These are phyloP conservation scores for Alloscopus bannaensis DNA, from an alignment of 2,888 invertebrate genomes.

Conservation along the genomic window DNA sequence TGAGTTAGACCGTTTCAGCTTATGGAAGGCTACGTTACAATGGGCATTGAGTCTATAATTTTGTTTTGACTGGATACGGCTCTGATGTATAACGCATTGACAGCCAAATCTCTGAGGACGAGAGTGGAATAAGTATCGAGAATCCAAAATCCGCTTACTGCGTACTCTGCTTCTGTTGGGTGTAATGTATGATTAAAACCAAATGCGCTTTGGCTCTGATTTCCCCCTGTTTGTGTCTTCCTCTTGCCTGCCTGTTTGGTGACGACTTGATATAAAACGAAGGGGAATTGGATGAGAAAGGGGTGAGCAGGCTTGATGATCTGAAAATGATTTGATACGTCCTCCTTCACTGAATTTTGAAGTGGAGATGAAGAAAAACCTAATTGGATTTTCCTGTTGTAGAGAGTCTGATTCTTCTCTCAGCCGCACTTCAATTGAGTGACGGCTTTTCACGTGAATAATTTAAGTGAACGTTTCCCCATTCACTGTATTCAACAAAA, in stretches of 20 bases:
- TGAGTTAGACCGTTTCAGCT: too few species aligned
- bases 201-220: slow-evolving; percentile 23
- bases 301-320: slow-evolving; percentile 43
- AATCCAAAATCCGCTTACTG: too few species aligned
- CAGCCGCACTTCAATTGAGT: slow-evolving; percentile 22
- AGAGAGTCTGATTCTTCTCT: slow-evolving; percentile 12
- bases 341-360: slow-evolving; percentile 5
- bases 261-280: slow-evolving; percentile 23
- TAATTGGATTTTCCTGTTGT: slow-evolving; percentile 53
- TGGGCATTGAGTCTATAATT: too few species aligned
- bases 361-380: slow-evolving; percentile 11
- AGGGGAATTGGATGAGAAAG: slow-evolving; percentile 23
- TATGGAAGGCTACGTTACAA: too few species aligned
- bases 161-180: too few species aligned
- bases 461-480: slow-evolving; percentile 1
- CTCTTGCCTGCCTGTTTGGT: slow-evolving; percentile 7
- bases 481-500: too few species aligned
- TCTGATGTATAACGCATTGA: too few species aligned
- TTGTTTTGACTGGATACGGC: too few species aligned
- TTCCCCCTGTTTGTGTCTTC: neutral
- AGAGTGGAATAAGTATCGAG: too few species aligned
- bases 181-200: too few species aligned
- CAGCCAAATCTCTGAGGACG: too few species aligned
- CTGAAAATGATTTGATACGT: slow-evolving; percentile 49
- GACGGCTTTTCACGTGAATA: slow-evolving; percentile 9